phyloP scores from a whole-genome alignment of 2,888 invertebrate species.

The Bellardia pandia region DNA sequence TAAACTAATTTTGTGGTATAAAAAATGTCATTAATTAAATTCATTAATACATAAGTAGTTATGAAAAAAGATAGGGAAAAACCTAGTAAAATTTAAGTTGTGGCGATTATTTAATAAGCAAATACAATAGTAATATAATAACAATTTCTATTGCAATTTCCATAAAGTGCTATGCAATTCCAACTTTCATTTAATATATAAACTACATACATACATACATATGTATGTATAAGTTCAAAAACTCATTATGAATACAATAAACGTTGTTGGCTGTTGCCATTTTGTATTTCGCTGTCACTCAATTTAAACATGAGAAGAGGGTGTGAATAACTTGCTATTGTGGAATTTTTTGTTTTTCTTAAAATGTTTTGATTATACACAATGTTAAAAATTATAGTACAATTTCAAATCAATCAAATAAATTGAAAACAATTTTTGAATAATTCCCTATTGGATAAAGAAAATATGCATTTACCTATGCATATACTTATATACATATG shows the following conservation, averaged over 20 bases:
- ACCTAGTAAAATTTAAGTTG: no score
- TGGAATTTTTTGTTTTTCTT: background rate
- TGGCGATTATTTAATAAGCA: background rate
- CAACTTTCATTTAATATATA: background rate
- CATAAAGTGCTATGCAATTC: background rate
- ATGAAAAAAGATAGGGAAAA: no score
- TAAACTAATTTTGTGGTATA: no score
- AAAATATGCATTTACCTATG: no score
- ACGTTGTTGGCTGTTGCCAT: conserved; percentile 2
- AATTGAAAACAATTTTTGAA: no score
- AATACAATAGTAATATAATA: background rate
- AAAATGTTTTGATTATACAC: background rate
- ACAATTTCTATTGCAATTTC: background rate
- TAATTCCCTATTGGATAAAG: no score
- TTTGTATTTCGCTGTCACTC: background rate
- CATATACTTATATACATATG: no score
- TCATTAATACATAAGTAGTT: no score
- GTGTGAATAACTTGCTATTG: conserved; percentile 1
- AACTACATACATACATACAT: no score
- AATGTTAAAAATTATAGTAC: no score
- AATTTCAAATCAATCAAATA: no score
- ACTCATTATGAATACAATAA: conserved; percentile 21
- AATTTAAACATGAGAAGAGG: conserved; percentile 12
- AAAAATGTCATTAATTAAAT: no score
- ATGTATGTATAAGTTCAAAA: background rate